Evolutionary conservation across 2,888 invertebrate species (phyloP).

Genomic region (Diarsia rubi): DNA sequence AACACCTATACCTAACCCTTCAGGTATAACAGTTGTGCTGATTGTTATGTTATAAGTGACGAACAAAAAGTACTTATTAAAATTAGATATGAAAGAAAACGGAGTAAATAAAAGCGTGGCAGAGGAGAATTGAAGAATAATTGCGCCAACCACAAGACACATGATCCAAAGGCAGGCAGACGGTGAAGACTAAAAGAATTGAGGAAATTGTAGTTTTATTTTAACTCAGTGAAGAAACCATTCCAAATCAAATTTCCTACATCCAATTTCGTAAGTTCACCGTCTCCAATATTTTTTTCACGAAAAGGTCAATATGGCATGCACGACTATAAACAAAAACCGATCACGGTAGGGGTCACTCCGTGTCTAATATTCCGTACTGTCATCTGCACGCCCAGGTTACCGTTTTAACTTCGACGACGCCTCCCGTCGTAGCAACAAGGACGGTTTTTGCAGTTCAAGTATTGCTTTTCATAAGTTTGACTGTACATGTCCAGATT

Average conservation of each 20-base stretch:
- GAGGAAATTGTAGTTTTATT: background rate
- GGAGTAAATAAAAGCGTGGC: background rate
- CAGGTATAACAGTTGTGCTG: too few species aligned
- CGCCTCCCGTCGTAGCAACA: background rate
- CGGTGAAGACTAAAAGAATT: too few species aligned
- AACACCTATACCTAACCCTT: too few species aligned
- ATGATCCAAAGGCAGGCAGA: too few species aligned
- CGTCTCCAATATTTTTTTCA: slow-evolving; percentile 10
- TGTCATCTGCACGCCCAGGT: background rate
- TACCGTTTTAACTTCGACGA: background rate
- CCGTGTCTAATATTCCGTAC: slow-evolving; percentile 33
- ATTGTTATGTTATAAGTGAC: too few species aligned
- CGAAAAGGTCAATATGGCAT: slow-evolving; percentile 48
- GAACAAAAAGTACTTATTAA: too few species aligned
- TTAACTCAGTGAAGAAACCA: background rate
- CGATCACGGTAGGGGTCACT: slow-evolving; percentile 63
- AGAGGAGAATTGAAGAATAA: background rate
- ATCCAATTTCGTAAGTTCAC: background rate
- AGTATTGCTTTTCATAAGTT: background rate
- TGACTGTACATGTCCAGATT: slow-evolving; percentile 56
- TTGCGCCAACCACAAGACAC: too few species aligned
- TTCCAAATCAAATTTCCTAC: background rate
- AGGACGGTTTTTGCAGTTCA: slow-evolving; percentile 1
- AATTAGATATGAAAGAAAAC: background rate
- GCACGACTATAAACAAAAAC: slow-evolving; percentile 38